Evolutionary conservation across 2,888 invertebrate species (phyloP), one percentile per base, ranked within the genome.

Genomic region (Buathra laborator): DNA sequence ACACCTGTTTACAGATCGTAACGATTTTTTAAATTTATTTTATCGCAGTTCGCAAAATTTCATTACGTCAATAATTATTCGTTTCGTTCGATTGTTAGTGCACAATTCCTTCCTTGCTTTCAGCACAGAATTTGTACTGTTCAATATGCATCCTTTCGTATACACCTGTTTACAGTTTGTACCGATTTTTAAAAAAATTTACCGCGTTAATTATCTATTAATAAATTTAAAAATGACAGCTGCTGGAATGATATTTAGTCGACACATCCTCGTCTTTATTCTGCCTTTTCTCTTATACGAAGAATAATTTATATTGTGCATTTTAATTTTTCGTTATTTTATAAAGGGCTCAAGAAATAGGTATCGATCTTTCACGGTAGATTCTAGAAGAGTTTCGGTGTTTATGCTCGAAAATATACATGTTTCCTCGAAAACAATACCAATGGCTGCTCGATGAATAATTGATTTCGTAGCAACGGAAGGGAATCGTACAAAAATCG

Each of bases 401-500:
- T 4, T 6, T n/a, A 37, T 32, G 5, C n/a, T 64, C 29, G 32
- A 62, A 62, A 37, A 37, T 37, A 62, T 62, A 37, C 9, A 62
- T 62, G 3, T 14, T 37, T 37, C 37, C 37, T 37, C 2, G 37
- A 9, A 5, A 4, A 37, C 37, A 37, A 37, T 37, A 7, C 37
- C 37, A 9, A 9, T 9, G 44, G 19, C n/a, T 48, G 29, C 16
- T 19, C 46, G 68, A 32, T 68, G 68, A 71, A 79, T 79, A 71
- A 79, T 79, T 79, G 24, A 64, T 44, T 16, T 78, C 19, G 29
- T 44, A 24, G 71, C 24, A 59, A 77, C 43, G 66, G 43, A 71
- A 48, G 56, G 59, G 51, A 68, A 75, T 56, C 64, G 64, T 75
- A 75, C 62, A 62, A 84, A 84, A 80, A 68, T 62, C 44, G 84